Percentiles rank a stretch among this genome's conserved stretches.
Evolutionary conservation across 1,140 invertebrate genomes (phyloP).

Genomic region (Coelopa frigida): DNA sequence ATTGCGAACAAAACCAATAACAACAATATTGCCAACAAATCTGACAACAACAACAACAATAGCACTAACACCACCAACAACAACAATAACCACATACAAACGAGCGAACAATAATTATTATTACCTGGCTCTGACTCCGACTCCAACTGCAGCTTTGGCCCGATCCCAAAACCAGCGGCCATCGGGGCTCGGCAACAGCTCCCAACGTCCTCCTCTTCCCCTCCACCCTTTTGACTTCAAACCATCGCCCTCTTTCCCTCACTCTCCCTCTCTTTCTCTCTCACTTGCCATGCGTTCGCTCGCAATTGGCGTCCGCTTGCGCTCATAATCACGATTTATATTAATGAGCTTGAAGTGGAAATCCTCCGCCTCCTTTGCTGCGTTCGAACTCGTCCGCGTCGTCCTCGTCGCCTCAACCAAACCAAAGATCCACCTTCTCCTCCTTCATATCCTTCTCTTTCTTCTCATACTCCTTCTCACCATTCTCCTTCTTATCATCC

Average conservation of each 20-base stretch:
- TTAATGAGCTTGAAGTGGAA: constrained; percentile 15
- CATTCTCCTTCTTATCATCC: not conserved
- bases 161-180: not conserved
- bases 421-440: too few species aligned
- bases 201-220: too few species aligned
- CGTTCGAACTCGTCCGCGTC: not conserved
- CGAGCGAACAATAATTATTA: constrained; percentile 17
- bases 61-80: constrained; percentile 8
- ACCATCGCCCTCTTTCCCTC: not conserved
- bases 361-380: not conserved
- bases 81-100: too few species aligned
- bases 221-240: not conserved
- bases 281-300: not conserved
- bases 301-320: not conserved
- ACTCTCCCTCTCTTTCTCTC: not conserved
- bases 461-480: not conserved
- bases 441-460: too few species aligned
- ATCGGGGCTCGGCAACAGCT: not conserved
- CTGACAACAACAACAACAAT: constrained; percentile 8
- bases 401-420: not conserved
- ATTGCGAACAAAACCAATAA: too few species aligned
- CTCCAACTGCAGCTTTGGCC: constrained; percentile 4
- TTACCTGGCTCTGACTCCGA: constrained; percentile 11
- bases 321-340: constrained; percentile 20
- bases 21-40: too few species aligned